Evolutionary conservation across 1,140 invertebrate genomes (phyloP).

Genomic region (Bathynomus jamesi): DNA sequence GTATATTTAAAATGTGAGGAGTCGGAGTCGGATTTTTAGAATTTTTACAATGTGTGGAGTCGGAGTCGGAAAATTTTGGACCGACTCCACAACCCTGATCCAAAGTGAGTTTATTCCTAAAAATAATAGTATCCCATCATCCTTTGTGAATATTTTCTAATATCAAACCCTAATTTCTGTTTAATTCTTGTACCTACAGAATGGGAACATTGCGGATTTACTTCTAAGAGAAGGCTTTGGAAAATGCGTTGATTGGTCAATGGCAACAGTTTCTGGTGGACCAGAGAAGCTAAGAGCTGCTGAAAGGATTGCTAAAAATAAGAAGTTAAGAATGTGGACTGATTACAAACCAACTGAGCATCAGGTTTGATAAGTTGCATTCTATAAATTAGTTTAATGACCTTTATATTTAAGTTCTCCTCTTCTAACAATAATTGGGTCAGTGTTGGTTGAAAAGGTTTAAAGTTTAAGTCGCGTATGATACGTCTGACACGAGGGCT

Average conservation of each 20-base stretch:
- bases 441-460: background rate
- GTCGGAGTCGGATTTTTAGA: no score
- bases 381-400: constrained; percentile 2
- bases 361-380: constrained; percentile 15
- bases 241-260: constrained; percentile 94
- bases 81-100: no score
- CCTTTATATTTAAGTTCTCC: background rate
- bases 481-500: background rate
- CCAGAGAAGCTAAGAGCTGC: constrained; percentile 73
- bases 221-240: constrained; percentile 87
- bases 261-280: constrained; percentile 73
- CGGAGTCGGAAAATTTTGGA: no score
- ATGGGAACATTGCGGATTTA: constrained; percentile 89
- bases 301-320: constrained; percentile 80
- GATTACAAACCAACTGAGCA: constrained; percentile 52
- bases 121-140: no score
- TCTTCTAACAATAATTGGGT: no score
- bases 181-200: constrained; percentile 46
- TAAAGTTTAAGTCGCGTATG: background rate
- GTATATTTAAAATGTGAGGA: no score
- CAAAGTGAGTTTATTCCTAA: no score
- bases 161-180: constrained; percentile 25
- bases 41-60: no score
- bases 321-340: constrained; percentile 77
- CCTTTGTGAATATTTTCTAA: no score